Evolutionary conservation across 2,797 vertebrate species (phyloP), one percentile per base, ranked within the genome.

Genomic region (Sparidentex hasta): DNA sequence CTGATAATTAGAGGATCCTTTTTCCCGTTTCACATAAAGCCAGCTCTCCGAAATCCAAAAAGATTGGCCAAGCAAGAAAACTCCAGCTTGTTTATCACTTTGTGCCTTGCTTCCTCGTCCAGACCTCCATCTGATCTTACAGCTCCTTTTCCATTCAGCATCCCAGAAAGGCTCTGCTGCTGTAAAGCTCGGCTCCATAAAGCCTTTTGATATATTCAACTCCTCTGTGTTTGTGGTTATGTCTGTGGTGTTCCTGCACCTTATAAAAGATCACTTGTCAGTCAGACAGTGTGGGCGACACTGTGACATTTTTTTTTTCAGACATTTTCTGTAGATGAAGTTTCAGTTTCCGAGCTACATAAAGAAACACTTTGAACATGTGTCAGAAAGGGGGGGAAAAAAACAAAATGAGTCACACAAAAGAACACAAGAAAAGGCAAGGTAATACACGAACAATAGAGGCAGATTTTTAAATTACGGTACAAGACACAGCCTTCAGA

Each of bases 1-100:
- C 50, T 82, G 80, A 66, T 89, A 90, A 93, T 92, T 90, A 91
- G 73, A 85, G 75, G 47, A 84, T 82, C 79, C 11, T 21, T 72
- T 81, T 82, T 81, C 61, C 57, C 7, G 44, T 70, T 79, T 58
- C 59, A 25, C 78, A 68, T 14, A 13, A 65, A 74, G 66, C 13
- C 4, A 63, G 65, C 21, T 65, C 71, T 71, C 50, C 20, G 27
- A 46, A 81, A 66, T 64, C 51, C 6, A 54, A 13, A 67, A 65
- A 44, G 21, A 29, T 1, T n/a, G 38, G 23, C 4, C 23, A 0
- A 16, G 6, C 27, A 4, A 7, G 57, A 73, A 48, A 27, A 48
- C 29, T 59, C 14, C 8, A 21, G 46, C 23, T 48, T 20, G 51
- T 50, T 72, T 67, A 65, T 82, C 48, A 25, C 43, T 80, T 29